Evolutionary conservation across 64 coral and sea anemone genomes (phyloP).

Genomic region (Astreopora myriophthalma): DNA sequence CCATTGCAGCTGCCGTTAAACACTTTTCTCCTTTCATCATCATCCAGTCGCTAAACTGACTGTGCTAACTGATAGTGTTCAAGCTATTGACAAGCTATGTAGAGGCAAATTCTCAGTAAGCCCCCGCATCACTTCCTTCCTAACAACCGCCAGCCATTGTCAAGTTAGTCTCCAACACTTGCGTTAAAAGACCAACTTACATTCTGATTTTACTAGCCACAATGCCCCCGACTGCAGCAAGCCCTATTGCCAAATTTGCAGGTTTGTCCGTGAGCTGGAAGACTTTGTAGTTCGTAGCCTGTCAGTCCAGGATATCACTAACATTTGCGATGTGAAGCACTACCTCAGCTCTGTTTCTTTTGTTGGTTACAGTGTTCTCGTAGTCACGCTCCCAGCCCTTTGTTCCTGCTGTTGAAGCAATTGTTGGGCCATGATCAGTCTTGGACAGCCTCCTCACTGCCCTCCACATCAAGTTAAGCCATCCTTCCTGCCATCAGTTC

Average conservation of each 20-base stretch:
- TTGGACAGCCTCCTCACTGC: conserved; percentile 10
- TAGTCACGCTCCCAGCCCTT: background rate
- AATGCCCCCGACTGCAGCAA: no score
- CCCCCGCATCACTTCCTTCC: background rate
- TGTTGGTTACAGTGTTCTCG: background rate
- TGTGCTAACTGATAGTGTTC: no score
- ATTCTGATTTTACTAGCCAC: no score
- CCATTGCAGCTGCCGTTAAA: background rate
- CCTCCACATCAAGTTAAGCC: conserved; percentile 8
- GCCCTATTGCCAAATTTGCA: no score
- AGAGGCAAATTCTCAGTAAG: background rate
- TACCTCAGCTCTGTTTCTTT: background rate
- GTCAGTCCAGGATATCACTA: background rate
- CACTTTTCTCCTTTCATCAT: background rate
- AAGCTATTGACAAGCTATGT: background rate
- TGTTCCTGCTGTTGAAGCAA: background rate
- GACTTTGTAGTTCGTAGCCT: no score
- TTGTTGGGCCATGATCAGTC: background rate
- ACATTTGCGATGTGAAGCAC: background rate
- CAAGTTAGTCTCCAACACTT: background rate
- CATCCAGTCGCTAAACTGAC: background rate
- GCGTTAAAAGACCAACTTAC: no score
- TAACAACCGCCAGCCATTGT: background rate
- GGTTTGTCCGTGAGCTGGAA: no score
- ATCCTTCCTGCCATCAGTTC: conserved; percentile 17